Evolutionary conservation across 1,140 invertebrate species (phyloP), one percentile per base, ranked within the genome.

Genomic region (Drosophila bocki): DNA sequence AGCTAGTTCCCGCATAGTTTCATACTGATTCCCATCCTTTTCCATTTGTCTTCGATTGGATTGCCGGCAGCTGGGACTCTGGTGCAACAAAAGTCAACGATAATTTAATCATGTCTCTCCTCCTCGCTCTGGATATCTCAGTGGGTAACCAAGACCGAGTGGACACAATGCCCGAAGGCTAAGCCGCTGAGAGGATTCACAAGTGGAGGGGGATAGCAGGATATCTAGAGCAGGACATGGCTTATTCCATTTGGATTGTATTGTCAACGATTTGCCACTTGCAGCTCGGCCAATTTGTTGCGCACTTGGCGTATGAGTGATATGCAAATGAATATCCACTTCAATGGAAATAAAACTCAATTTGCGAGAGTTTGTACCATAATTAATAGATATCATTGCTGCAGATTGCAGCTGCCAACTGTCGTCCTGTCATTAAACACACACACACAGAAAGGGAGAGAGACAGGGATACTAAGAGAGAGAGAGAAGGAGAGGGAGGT

Each of bases 311-410:
- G 70, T 60, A 74, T 74, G 70, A 74, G 68, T 74, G 70, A 74
- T 74, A 74, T 74, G 70, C 70, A 74, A 74, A 74, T 74, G 70
- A 72, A 72, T 42, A 51, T 60, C 54, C 70, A 50, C 68, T 74
- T 74, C 45, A 51, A 42, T 51, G 54, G 37, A 51, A 72, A 74
- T 72, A 72, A 72, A 74, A 74, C 70, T 74, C 70, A 74, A 74
- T 74, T 74, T 74, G 54, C 45, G 22, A 13, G 68, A 74, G 70
- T 74, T 72, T 74, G 54, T 42, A 3, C 70, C 70, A 60, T 74
- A 74, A 74, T 74, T 74, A 72, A 74, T 74, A 74, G 70, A 72
- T 74, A 72, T 72, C 68, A 74, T 74, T 72, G 70, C 69, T 50
- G 32, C 68, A 72, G 67, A 72, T 72, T 71, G 69, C 54, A 74